Evolutionary conservation across 2,797 vertebrate species (phyloP).

Genomic region (Gorsachius magnificus): DNA sequence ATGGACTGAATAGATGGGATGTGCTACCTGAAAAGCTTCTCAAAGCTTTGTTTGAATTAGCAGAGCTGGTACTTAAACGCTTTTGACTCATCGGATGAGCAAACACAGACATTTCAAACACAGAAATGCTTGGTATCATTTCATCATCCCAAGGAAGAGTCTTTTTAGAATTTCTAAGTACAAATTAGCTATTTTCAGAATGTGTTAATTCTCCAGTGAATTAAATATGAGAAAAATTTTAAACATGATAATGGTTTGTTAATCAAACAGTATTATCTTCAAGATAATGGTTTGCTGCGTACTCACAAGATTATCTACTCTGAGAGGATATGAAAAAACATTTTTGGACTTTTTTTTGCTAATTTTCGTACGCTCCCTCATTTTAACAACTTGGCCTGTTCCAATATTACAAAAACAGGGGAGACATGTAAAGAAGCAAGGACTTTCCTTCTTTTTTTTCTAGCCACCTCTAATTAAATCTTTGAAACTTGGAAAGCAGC

Average conservation of each 20-base stretch:
- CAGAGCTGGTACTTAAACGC: background rate
- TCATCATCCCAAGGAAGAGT: background rate
- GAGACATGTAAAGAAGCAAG: background rate
- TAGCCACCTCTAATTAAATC: background rate
- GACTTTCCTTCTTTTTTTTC: background rate
- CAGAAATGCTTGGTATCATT: background rate
- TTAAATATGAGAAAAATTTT: background rate
- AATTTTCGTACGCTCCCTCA: background rate
- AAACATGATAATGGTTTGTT: background rate
- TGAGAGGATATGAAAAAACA: background rate
- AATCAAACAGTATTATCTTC: background rate
- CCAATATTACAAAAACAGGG: background rate
- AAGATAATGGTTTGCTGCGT: background rate
- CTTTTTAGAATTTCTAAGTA: background rate
- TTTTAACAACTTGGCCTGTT: background rate
- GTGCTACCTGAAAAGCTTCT: background rate
- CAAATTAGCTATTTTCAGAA: background rate
- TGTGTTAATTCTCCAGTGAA: background rate
- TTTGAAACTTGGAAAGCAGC: background rate
- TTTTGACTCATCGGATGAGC: background rate
- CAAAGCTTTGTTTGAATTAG: background rate
- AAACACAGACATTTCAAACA: background rate
- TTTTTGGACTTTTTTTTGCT: fast-evolving
- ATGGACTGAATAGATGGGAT: background rate
- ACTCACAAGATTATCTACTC: background rate